A percentile compares a stretch with the other conserved stretches of the same genome.
These are phyloP conservation scores for Dascyllus trimaculatus DNA, from an alignment of 2,113 vertebrate species.

Conservation along the genomic window DNA sequence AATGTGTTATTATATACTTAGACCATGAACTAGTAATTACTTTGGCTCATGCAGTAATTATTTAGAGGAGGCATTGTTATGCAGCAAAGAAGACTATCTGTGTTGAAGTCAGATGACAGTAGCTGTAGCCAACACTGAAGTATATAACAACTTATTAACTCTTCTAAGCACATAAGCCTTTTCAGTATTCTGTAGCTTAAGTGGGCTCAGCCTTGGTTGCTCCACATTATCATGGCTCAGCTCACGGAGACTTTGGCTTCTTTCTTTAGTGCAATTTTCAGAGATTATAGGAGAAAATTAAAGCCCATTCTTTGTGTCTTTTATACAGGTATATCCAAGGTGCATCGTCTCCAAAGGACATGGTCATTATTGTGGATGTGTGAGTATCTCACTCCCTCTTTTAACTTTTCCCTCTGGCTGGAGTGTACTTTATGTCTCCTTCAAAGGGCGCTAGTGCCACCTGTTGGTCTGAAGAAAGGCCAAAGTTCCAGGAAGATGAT, in stretches of 20 bases:
- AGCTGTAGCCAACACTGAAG: conserved; percentile 60
- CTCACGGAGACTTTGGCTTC: conserved; percentile 63
- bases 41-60: conserved; percentile 66
- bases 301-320: conserved; percentile 59
- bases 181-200: conserved; percentile 71
- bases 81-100: conserved; percentile 56
- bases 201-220: conserved; percentile 69
- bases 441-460: conserved; percentile 82
- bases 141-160: conserved; percentile 77
- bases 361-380: conserved; percentile 99
- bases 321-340: conserved; percentile 96
- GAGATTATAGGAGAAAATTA: conserved; percentile 66
- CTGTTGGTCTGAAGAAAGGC: conserved; percentile 73
- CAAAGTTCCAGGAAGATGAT: conserved; percentile 14
- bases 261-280: conserved; percentile 45
- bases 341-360: conserved; percentile 98
- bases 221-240: conserved; percentile 57
- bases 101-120: conserved; percentile 51
- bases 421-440: conserved; percentile 16
- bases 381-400: conserved; percentile 84
- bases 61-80: conserved; percentile 67
- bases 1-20: conserved; percentile 63
- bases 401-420: neutral
- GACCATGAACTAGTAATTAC: conserved; percentile 68
- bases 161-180: conserved; percentile 80